Evolutionary conservation across 2,888 invertebrate genomes (phyloP), one percentile per base, ranked within the genome.

Genomic region (Adineta ricciae): DNA sequence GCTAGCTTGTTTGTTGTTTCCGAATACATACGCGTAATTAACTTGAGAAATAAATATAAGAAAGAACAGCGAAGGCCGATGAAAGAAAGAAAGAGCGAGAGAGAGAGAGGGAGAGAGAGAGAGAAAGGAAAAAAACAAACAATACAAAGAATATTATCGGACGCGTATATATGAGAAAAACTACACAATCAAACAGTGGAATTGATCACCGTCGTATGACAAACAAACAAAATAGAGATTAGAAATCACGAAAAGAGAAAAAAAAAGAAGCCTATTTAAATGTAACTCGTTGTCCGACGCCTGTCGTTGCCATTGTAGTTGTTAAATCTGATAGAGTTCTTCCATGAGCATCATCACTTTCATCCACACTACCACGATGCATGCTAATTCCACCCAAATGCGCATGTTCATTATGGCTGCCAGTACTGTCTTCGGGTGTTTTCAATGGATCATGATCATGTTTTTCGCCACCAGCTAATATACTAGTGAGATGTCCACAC

Each of bases 61-160:
- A 78, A 46, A 46, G 46, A 46, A 46, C 36, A 21, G 5, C 21
- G n/a, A 78, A 78, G 78, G 38, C 38, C 38, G 24, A 78, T 78
- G 41, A 32, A 64, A 64, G 56, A 64, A 27, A 64, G 46, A 46
- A 9, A 64, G 9, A 27, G 24, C 38, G n/a, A 78, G 38, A 78
- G 11, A 38, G 56, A 64, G 56, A 64, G 46, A 46, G 27, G 27
- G 9, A 27, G 24, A 78, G n/a, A 78, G 56, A 64, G 56, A 64
- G 46, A 46, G 27, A 64, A 5, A 27, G 24, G 41, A 41, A 78
- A 73, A 78, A 24, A 38, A 78, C 78, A 78, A 78, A 78, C 38
- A 41, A 78, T 78, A 78, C 64, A 64, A 32, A 78, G 24, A 78
- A 41, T 78, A 41, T 78, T 78, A 78, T 78, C 78, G 78, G 78